phyloP scores from a whole-genome alignment of 2,113 vertebrate species.

The Corythornis vintsioides region DNA sequence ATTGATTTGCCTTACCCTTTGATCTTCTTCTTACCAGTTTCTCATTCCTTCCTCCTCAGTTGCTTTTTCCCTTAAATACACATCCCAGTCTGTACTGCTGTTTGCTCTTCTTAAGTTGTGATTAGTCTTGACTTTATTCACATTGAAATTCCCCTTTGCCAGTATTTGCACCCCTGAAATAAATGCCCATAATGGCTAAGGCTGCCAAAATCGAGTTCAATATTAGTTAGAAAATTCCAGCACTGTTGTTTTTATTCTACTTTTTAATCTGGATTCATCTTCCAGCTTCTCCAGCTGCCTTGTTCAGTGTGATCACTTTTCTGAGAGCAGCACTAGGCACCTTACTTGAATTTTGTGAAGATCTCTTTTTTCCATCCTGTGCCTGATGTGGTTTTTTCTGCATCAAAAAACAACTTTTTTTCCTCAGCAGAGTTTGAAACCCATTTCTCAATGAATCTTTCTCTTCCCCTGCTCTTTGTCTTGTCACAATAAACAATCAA shows the following conservation, averaged over 20 bases:
- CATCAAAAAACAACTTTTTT: conserved; percentile 14
- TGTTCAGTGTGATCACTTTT: background rate
- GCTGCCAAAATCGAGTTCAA: background rate
- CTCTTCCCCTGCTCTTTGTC: conserved; percentile 34
- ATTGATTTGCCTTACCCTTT: background rate
- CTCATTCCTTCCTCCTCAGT: background rate
- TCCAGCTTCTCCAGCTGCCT: background rate
- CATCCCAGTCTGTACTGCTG: background rate
- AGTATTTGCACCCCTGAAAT: background rate
- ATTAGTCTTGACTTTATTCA: background rate
- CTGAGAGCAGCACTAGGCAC: background rate
- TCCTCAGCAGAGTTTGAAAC: background rate
- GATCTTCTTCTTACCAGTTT: background rate
- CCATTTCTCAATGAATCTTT: conserved; percentile 6
- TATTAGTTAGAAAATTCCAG: background rate
- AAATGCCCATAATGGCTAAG: background rate
- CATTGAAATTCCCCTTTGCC: background rate
- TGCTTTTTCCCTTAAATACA: background rate
- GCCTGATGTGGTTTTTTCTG: background rate
- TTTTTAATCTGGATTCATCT: background rate
- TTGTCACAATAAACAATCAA: conserved; percentile 57
- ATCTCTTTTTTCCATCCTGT: background rate
- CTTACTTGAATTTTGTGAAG: background rate
- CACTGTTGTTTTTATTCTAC: background rate
- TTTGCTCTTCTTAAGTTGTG: background rate